Evolutionary conservation across 2,797 vertebrate genomes (phyloP).

Genomic region (Cheirogaleus major): DNA sequence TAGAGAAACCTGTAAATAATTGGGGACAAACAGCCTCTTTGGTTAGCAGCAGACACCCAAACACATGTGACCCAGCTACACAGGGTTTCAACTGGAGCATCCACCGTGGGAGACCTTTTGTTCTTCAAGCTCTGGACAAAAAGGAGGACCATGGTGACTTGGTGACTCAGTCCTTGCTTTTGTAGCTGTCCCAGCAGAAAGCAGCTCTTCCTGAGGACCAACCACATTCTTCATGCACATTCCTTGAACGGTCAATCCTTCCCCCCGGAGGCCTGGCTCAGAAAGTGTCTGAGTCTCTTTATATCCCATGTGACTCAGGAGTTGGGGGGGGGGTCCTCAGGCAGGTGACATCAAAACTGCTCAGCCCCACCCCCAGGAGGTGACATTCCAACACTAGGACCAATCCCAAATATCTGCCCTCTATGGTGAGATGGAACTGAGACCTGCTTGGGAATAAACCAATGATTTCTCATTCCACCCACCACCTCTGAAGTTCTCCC

Average conservation of each 20-base stretch:
- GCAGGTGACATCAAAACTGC: background rate
- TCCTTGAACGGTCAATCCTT: background rate
- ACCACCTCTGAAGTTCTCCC: background rate
- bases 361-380: background rate
- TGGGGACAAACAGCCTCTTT: background rate
- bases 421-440: background rate
- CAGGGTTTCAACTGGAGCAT: background rate
- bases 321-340: background rate
- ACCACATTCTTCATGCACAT: constrained; percentile 42
- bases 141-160: background rate
- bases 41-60: background rate
- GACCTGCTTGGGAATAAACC: constrained; percentile 20
- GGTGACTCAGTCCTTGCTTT: background rate
- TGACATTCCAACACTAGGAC: constrained; percentile 66
- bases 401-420: background rate
- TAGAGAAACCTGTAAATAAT: background rate
- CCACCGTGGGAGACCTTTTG: background rate
- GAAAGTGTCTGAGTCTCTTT: background rate
- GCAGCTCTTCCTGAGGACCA: background rate
- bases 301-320: background rate
- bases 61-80: background rate
- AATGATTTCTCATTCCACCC: background rate
- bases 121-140: background rate
- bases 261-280: constrained; percentile 5
- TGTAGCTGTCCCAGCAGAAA: background rate